Evolutionary conservation across 1,140 invertebrate genomes (phyloP), one percentile per base, ranked within the genome.

Genomic region (Lasioglossum baleicum): DNA sequence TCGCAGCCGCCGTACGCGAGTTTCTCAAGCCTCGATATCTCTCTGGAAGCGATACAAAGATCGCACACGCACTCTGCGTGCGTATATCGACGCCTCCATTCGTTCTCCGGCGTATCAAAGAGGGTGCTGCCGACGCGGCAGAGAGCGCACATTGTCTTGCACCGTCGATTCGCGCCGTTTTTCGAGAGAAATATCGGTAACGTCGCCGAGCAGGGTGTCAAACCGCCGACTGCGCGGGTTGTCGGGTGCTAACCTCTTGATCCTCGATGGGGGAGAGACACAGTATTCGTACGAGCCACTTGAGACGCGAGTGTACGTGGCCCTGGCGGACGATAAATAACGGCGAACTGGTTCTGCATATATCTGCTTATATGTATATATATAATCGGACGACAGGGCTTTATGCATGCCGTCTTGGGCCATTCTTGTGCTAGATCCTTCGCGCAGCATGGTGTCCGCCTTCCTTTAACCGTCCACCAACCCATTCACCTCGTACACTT

Each of bases 271-370:
- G 35, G 61, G 17, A 56, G 65, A 31, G 70, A 73, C 65, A 83
- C 73, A 69, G 81, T 61, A 72, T 66, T 60, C 82, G 66, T 64
- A 58, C 15, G 51, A 56, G 66, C 65, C 61, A 77, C 58, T 42
- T 75, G 48, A 81, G 70, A 81, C 76, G 65, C 58, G 73, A 65
- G 58, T 80, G 51, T 71, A 20, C 69, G 69, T 69, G 64, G 44
- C 58, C 72, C 17, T 51, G 48, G 22, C 17, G 53, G 58, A 63
- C 65, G 75, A 86, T 86, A 86, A 86, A 86, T 86, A 86, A 86
- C 17, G 11, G 48, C 48, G 40, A 63, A 79, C 70, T 82, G 80
- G 78, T 73, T 70, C 65, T 74, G 74, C 78, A 81, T 81, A 84
- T 53, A 53, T 80, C 51, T 64, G 44, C 56, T 53, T 75, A 64